Evolutionary conservation across 2,888 invertebrate genomes (phyloP), one percentile per base, ranked within the genome.

Genomic region (Latrodectus elegans): DNA sequence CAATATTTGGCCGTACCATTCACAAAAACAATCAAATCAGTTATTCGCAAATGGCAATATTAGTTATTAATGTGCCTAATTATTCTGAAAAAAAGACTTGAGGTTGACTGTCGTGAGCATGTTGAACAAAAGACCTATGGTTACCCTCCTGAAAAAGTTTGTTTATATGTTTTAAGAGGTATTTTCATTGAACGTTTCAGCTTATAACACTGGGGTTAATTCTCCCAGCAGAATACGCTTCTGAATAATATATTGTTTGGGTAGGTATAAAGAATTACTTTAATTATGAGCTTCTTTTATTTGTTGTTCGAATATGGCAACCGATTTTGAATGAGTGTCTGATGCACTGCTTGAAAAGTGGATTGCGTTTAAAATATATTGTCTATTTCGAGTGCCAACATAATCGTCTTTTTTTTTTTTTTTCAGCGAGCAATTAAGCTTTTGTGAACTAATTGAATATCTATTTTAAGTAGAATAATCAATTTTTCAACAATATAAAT

Each of bases 61-160:
- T 55, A 78, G 22, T 78, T 78, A 84, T 84, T 78, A 84, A 84
- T 78, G 71, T 67, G 11, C 15, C 73, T 84, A 84, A 84, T 84
- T 78, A 84, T 22, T 55, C 60, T 10, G 53, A 15, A 22, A 60
- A 73, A 38, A 22, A 26, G 64, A 60, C 64, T n/a, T 52, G 15
- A 49, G 15, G 49, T 49, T 12, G 8, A 15, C 51, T 78, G 68
- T 55, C 11, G 15, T 38, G n/a, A 11, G 26, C 17, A 14, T 14
- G 53, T 26, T 12, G 52, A 17, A 74, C 53, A 17, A 68, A 77
- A 53, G 26, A 38, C 60, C 60, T 15, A 8, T 60, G n/a, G n/a
- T 38, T 2, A 1, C 38, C 38, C 60, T 60, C n/a, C n/a, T 8
- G 60, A 15, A 60, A 15, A 15, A 60, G 12, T 6, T 60, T 60